Conservation (phyloP, 2,888 invertebrate species). For the Chrysodeixis includens region DNA sequence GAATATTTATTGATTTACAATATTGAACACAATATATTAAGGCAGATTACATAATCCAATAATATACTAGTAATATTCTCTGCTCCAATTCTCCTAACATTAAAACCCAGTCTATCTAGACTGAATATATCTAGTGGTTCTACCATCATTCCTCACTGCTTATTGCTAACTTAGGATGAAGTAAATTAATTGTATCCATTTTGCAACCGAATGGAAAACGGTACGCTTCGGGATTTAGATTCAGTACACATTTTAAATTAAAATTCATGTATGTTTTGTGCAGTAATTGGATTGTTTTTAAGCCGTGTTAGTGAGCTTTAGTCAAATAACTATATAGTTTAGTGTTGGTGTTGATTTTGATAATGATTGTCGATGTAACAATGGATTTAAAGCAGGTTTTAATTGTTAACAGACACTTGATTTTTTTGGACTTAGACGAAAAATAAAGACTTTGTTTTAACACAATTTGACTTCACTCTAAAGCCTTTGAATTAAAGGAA, state of each 20-base stretch:
- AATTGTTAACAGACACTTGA: too few species aligned
- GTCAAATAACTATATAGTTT: neutral
- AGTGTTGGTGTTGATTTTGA: too few species aligned
- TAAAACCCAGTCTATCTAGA: conserved; percentile 24
- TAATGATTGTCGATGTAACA: too few species aligned
- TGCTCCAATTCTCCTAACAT: neutral
- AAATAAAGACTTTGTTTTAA: too few species aligned
- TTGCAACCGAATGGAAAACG: conserved; percentile 52
- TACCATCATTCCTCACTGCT: conserved; percentile 59
- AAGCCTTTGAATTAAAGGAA: too few species aligned
- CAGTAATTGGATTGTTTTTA: neutral
- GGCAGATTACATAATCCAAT: too few species aligned
- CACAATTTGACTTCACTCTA: too few species aligned
- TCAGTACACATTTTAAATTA: conserved; percentile 3
- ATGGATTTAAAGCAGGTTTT: too few species aligned
- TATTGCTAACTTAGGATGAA: conserved; percentile 64
- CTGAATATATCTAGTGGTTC: conserved; percentile 54
- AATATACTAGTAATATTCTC: neutral
- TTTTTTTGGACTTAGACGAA: too few species aligned
- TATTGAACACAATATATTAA: too few species aligned
- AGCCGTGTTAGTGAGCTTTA: neutral
- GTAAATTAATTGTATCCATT: conserved; percentile 70
- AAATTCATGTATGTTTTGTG: neutral
- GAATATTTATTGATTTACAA: too few species aligned
- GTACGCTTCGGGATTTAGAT: conserved; percentile 8